These are phyloP conservation scores for Porites lutea DNA, from an alignment of 64 coral and sea anemone genomes.

Conservation along the genomic window DNA sequence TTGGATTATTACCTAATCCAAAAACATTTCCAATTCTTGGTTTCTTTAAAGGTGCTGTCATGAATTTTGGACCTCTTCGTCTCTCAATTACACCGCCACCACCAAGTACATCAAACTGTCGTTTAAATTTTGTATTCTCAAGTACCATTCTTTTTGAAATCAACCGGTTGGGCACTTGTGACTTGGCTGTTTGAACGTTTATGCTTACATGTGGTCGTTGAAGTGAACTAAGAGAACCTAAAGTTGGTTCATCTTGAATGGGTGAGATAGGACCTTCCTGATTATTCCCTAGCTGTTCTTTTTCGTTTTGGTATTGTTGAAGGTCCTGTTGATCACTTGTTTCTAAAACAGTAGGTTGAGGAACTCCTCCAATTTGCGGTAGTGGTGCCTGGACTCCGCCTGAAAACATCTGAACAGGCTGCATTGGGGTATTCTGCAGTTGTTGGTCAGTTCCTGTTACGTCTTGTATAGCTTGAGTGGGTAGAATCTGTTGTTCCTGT, in stretches of 20 bases:
- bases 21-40: slow-evolving; percentile 5
- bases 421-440: neutral
- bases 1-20: slow-evolving; percentile 1
- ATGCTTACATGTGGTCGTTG: slow-evolving; percentile 39
- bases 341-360: no score
- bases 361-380: neutral
- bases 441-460: neutral
- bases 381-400: neutral
- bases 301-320: slow-evolving; percentile 8
- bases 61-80: slow-evolving; percentile 14
- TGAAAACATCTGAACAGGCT: neutral
- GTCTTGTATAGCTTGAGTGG: neutral
- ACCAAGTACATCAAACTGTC: slow-evolving; percentile 39
- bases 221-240: neutral
- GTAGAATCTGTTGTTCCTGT: neutral
- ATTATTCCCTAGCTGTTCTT: neutral
- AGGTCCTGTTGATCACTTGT: neutral
- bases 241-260: neutral
- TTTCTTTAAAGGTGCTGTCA: slow-evolving; percentile 16
- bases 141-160: neutral
- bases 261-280: neutral
- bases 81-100: slow-evolving; percentile 27
- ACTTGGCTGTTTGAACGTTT: slow-evolving; percentile 61
- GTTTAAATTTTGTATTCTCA: slow-evolving; percentile 8
- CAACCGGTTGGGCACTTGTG: neutral